Base-by-base conservation (phyloP, 2,888 invertebrate genomes). In the Scaptomyza reducta region DNA sequence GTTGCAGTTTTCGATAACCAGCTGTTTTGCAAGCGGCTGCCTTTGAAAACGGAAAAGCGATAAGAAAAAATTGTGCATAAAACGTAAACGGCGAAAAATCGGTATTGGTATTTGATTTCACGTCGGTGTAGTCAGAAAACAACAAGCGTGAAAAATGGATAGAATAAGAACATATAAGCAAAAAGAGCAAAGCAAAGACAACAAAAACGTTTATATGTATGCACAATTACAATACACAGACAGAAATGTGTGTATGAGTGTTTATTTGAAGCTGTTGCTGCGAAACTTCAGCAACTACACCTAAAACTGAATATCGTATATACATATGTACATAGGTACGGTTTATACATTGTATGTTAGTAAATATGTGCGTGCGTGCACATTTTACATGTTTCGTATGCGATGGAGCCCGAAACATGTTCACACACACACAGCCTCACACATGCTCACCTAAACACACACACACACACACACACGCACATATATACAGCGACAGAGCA, bases 351-450 rank as follows among this genome's bases (percentile, higher is more conserved):
- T 44, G 9, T 31, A 38, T 18, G 22, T 71, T 31, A 33, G 38
- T 51, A 61, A 29, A 44, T 56, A 41, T 46, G 61, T 61, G 57
- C 44, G 44, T 45, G 58, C 55, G 49, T 74, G 71, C 70, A 64
- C 56, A 69, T 63, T 74, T 64, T 74, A 74, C 58, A 72, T 76
- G 57, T 64, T 77, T 72, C 56, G 60, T 60, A 70, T 73, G 70
- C 73, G 64, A 66, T 74, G 84, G 72, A 79, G 70, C 74, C 69
- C 77, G 57, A 77, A 86, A 81, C 56, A 76, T 72, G 67, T 68
- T 59, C 63, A 71, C 74, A 69, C 51, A 47, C 33, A 50, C 42
- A 62, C 18, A 53, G 38, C 16, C 70, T 63, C 56, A 60, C 35
- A 57, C 35, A 49, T 49, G 54, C 57, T 45, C 13, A n/a, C 11